Conservation (phyloP, 2,113 vertebrate genomes). For the Tamias sibiricus region DNA sequence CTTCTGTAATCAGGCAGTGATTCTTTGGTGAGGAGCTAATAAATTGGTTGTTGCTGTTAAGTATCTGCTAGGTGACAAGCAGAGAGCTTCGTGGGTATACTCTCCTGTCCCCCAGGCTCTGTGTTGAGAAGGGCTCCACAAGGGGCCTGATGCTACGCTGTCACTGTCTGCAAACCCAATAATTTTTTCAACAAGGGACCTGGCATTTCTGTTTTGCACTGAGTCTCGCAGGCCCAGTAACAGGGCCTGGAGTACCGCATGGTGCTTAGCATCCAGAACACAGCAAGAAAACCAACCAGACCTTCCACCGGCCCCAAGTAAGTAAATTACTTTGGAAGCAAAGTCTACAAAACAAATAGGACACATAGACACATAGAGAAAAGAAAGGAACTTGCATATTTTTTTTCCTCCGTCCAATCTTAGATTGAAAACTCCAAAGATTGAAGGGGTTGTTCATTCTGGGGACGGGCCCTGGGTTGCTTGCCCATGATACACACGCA, state of each 20-base stretch:
- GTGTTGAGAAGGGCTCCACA: background rate
- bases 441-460: background rate
- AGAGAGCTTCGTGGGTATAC: background rate
- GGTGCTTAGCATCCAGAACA: background rate
- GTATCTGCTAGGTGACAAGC: background rate
- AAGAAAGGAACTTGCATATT: background rate
- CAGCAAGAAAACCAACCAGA: background rate
- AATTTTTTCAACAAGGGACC: background rate
- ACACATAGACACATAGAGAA: background rate
- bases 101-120: background rate
- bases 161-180: background rate
- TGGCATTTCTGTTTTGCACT: background rate
- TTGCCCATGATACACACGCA: background rate
- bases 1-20: background rate
- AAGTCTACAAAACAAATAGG: background rate
- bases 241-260: background rate
- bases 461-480: background rate
- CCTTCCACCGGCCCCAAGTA: background rate
- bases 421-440: background rate
- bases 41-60: background rate
- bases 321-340: background rate
- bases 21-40: background rate
- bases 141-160: background rate
- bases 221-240: background rate
- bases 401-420: background rate